Evolutionary conservation across 2,888 invertebrate species (phyloP), one percentile per base, ranked within the genome.

Genomic region (Microplitis manilae): DNA sequence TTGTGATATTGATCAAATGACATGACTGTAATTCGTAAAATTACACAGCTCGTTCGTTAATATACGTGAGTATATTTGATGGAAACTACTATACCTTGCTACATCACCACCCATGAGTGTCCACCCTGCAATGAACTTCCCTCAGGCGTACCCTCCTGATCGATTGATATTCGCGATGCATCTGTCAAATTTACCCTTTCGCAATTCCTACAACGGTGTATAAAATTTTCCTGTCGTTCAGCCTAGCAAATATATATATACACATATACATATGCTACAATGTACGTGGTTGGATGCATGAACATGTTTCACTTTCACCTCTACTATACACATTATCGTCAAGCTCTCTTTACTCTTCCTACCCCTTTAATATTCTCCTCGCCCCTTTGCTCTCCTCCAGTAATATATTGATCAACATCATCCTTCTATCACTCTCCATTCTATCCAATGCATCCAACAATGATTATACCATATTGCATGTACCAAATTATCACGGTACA

Each of bases 401-500:
- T 13, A 13, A 65, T 38, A 50, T 50, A 50, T 50, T 50, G 50
- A 50, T 50, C 73, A 30, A 30, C 30, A 17, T 64, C 41, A 62
- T 41, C 41, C 20, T 65, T 74, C 60, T 60, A 68, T 65, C 39
- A 68, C 62, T 69, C 38, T 30, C 20, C 75, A 70, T 64, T 69
- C 69, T 60, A 67, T 65, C n/a, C 71, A 65, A 72, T 62, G 60
- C 70, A 67, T 61, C 79, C 75, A 81, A 83, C 83, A 83, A 83
- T 82, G 75, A 70, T 74, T 75, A 76, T 73, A 80, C 81, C 85
- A 82, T 85, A 86, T 84, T 82, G 84, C 77, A 78, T 80, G 81
- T 83, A 79, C 77, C 81, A 83, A 86, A 84, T 85, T 84, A 84
- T 85, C 82, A 83, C 83, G 83, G 79, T 83, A 84, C 82, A 80